A percentile compares a stretch with the other conserved stretches of the same genome.
These are phyloP conservation scores for Microctonus brassicae DNA, from an alignment of 2,888 invertebrate species.

Conservation along the genomic window DNA sequence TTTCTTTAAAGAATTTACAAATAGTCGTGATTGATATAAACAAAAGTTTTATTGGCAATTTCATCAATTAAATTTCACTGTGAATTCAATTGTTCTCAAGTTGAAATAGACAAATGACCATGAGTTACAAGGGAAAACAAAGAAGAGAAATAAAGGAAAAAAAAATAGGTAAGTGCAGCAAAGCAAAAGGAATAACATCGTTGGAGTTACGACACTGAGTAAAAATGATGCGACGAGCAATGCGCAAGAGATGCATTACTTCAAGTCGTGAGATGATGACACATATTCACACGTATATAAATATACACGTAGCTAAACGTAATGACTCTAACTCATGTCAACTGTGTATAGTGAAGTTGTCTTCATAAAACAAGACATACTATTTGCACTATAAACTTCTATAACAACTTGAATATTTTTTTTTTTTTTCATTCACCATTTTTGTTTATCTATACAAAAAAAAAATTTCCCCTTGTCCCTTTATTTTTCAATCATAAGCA, in stretches of 20 bases:
- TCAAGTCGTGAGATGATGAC: not conserved
- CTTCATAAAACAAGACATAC: constrained; percentile 38
- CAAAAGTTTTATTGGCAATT: not conserved
- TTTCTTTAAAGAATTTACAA: not conserved
- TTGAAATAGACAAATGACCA: not conserved
- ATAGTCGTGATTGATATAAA: not conserved
- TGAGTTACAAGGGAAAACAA: not conserved
- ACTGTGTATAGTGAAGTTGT: not conserved
- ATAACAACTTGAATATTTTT: not conserved
- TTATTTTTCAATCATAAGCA: too few relatives aligned
- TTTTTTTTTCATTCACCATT: not conserved
- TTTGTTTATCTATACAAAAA: not conserved
- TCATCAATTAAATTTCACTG: constrained; percentile 3
- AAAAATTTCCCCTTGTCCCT: too few relatives aligned
- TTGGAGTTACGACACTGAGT: not conserved
- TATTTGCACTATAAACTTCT: constrained; percentile 10
- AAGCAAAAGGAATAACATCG: not conserved
- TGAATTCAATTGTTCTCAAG: not conserved
- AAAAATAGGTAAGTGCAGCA: not conserved
- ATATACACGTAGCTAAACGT: not conserved
- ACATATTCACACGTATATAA: not conserved
- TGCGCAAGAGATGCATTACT: not conserved
- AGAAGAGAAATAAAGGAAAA: not conserved
- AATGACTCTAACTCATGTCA: constrained; percentile 7
- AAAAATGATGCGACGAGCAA: not conserved